Base-by-base conservation (phyloP, 2,797 vertebrate genomes). In the Serranus cabrilla region DNA sequence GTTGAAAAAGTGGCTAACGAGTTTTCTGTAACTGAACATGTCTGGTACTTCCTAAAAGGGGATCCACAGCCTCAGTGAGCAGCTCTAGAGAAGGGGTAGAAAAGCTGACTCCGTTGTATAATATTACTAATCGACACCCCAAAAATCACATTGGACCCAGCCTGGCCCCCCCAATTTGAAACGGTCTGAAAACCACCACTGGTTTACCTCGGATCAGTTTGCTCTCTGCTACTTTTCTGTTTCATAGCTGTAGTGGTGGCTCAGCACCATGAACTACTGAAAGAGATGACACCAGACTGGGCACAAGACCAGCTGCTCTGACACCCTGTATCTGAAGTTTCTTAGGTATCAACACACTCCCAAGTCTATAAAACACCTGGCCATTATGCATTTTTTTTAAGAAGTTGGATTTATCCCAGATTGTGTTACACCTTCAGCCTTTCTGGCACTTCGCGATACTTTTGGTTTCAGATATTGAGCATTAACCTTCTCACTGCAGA, bases 271-370 rank as follows among this genome's bases (percentile, higher is more conserved):
- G 31, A 66, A 27, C 40, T 51, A 45, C 46, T 25, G 18, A 50
- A 14, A 56, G 27, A 47, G 67, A 54, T 51, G 11, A 77, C 64
- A 45, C 51, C 18, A 52, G 46, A 65, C 40, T 46, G 2, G 67
- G 56, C 34, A 47, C 31, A 8, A 16, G 25, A 60, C 49, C 50
- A 60, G 14, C 16, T 49, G 1, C 45, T 66, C 23, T 49, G 6
- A 40, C 20, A 67, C 51, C 18, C 37, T 2, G 20, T 6, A 12
- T 58, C 9, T 6, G 23, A 18, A 34, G 34, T 18, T 62, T 43
- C 17, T 55, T 52, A 63, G 52, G 10, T 67, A 17, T 71, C 34
- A 34, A 34, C 7, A 34, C 34, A 7, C 34, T 9, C 34, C 34
- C 34, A 34, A 34, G 4, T 34, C 5, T 7, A 34, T 34, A 8